Evolutionary conservation across 2,797 vertebrate genomes (phyloP).

Genomic region (Nyctibius grandis): DNA sequence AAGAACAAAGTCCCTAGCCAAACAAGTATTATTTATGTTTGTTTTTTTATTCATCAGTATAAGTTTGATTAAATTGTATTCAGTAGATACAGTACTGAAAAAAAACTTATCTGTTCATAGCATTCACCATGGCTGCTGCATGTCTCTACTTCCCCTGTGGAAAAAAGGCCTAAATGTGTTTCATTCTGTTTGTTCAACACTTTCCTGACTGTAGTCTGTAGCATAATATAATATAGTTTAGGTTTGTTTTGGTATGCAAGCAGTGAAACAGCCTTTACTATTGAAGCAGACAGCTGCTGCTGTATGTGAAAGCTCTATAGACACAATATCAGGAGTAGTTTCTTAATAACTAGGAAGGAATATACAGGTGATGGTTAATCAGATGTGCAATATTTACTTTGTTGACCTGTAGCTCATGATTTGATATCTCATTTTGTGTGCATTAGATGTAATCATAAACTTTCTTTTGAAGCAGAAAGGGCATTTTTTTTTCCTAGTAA

Average conservation of each 20-base stretch:
- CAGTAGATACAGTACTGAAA: neutral
- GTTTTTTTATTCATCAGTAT: neutral
- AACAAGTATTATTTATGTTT: neutral
- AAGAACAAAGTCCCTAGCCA: neutral
- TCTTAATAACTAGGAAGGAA: neutral
- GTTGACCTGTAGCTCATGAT: neutral
- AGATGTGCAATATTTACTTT: neutral
- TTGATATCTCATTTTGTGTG: neutral
- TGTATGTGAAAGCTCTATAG: neutral
- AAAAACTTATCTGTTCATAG: neutral
- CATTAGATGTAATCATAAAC: neutral
- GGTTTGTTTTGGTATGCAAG: neutral
- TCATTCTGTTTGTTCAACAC: slow-evolving; percentile 9
- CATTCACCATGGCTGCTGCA: neutral
- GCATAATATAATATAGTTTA: neutral
- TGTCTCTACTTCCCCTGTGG: neutral
- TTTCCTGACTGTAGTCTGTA: neutral
- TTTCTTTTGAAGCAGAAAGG: neutral
- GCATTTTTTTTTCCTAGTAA: neutral
- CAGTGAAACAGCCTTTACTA: neutral
- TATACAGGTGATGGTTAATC: neutral
- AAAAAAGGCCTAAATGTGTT: slow-evolving; percentile 8
- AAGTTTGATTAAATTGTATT: neutral
- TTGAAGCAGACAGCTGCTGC: neutral
- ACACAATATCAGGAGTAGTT: neutral